phyloP scores from a whole-genome alignment of 2,113 vertebrate species.

The Platanista minor region DNA sequence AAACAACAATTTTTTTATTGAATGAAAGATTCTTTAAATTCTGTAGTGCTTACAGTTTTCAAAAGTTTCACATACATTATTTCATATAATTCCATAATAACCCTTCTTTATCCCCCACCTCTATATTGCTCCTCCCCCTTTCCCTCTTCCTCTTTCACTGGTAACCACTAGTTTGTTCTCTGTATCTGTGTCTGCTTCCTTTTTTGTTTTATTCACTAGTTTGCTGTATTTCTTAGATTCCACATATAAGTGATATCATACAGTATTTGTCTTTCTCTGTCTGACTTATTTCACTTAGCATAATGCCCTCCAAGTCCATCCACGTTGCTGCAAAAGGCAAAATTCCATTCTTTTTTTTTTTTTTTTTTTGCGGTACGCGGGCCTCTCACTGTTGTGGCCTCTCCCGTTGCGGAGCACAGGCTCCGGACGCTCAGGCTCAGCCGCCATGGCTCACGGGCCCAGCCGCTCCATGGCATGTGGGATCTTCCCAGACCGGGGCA shows the following conservation, averaged over 20 bases:
- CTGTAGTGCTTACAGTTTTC: not conserved
- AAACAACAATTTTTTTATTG: not conserved
- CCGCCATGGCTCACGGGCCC: too few relatives aligned
- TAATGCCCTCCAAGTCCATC: not conserved
- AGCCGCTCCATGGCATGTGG: too few relatives aligned
- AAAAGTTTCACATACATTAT: not conserved
- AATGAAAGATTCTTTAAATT: not conserved
- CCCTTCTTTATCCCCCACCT: not conserved
- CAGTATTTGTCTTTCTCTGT: not conserved
- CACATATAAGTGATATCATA: not conserved
- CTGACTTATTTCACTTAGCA: not conserved
- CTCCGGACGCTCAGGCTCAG: too few relatives aligned
- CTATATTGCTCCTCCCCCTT: not conserved
- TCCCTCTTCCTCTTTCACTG: not conserved
- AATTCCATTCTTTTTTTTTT: not conserved
- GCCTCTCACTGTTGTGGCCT: too few relatives aligned
- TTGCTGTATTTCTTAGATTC: not conserved
- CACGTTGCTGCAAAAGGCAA: not conserved
- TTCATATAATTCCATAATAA: not conserved
- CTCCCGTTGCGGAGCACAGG: too few relatives aligned
- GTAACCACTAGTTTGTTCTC: too few relatives aligned
- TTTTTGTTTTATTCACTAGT: not conserved
- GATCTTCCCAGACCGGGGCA: too few relatives aligned
- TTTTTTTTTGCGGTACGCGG: too few relatives aligned
- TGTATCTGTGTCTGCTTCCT: not conserved